Evolutionary conservation across 2,797 vertebrate species (phyloP).

Genomic region (Peromyscus aztecus): DNA sequence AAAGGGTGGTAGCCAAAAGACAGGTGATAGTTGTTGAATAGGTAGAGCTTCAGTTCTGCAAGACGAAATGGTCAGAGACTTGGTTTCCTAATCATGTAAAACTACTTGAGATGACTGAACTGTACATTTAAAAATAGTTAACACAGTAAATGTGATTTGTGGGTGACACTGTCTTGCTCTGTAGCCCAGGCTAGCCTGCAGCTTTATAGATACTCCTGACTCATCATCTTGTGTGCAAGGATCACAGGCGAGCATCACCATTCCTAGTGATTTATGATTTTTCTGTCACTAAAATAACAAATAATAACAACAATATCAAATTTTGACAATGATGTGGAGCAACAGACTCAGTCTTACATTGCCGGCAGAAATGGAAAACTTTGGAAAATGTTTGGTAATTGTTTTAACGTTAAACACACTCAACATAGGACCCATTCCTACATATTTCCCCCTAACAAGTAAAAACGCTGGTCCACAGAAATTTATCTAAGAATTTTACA

Average conservation of each 20-base stretch:
- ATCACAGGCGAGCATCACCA: background rate
- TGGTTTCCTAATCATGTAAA: background rate
- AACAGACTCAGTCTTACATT: background rate
- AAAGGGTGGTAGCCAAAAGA: background rate
- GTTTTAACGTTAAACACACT: slow-evolving; percentile 15
- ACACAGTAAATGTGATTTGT: background rate
- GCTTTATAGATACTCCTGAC: background rate
- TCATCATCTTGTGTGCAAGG: background rate
- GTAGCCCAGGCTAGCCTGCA: background rate
- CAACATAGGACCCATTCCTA: background rate
- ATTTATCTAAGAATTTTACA: background rate
- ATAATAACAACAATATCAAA: background rate
- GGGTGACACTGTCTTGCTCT: background rate
- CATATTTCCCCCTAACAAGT: background rate
- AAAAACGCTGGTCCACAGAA: background rate
- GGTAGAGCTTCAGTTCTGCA: background rate
- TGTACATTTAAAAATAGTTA: background rate
- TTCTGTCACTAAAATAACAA: background rate
- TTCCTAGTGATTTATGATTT: background rate
- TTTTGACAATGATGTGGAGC: background rate
- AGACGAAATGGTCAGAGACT: background rate
- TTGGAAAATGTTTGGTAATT: background rate
- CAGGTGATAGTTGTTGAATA: background rate
- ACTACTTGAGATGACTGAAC: background rate
- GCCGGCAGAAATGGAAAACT: background rate